Conservation (phyloP, 2,797 vertebrate species). For the Eulemur coronatus region DNA sequence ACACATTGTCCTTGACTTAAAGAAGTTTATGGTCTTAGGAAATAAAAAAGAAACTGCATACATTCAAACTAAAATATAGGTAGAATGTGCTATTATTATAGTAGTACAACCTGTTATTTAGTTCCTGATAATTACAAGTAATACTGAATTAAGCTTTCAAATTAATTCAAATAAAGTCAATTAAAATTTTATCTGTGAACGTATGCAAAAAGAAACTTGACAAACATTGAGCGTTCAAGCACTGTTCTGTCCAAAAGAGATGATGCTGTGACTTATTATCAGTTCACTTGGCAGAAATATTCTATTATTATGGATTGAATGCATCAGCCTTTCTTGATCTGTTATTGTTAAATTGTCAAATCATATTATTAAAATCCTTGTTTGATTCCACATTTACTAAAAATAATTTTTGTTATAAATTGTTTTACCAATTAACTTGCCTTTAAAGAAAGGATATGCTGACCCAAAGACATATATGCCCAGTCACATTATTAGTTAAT, state of each 20-base stretch:
- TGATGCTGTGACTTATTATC: not conserved
- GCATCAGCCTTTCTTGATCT: not conserved
- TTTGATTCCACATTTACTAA: not conserved
- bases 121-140: not conserved
- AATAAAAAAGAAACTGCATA: not conserved
- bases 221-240: not conserved
- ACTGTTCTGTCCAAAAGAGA: not conserved
- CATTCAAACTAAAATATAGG: not conserved
- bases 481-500: not conserved
- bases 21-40: not conserved
- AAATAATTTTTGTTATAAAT: not conserved
- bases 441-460: not conserved
- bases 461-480: not conserved
- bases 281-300: not conserved
- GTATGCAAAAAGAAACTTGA: not conserved
- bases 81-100: not conserved
- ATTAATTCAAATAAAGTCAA: conserved; percentile 31
- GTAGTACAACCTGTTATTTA: not conserved
- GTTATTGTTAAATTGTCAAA: not conserved
- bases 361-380: not conserved
- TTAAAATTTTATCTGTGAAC: conserved; percentile 9
- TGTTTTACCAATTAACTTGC: not conserved
- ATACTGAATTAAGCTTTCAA: conserved; percentile 8
- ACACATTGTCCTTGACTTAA: not conserved
- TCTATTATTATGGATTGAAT: not conserved